Evolutionary conservation across 2,113 vertebrate genomes (phyloP).

Genomic region (Mormyrus iriodes): DNA sequence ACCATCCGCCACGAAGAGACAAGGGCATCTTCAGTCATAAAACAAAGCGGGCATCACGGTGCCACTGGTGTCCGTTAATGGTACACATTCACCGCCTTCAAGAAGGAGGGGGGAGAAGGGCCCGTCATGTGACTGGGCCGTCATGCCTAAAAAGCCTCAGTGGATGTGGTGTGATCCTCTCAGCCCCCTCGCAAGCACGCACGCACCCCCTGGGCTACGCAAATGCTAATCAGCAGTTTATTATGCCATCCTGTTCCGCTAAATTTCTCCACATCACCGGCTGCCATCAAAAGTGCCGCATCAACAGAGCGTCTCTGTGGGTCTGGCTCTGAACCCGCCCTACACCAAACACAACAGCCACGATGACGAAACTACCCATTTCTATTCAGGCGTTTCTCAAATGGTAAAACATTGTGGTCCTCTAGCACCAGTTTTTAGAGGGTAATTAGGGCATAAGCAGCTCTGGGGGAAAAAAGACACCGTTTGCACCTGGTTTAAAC

Average conservation of each 20-base stretch:
- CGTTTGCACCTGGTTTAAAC: not conserved
- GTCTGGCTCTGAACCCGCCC: not conserved
- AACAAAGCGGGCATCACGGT: not conserved
- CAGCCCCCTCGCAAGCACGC: not conserved
- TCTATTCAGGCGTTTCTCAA: not conserved
- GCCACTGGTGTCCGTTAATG: not conserved
- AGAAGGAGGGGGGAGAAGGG: not conserved
- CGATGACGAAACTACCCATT: not conserved
- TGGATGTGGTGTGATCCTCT: not conserved
- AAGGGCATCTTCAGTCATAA: not conserved
- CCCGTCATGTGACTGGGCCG: not conserved
- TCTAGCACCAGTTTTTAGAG: not conserved
- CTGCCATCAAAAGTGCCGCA: conserved; percentile 21
- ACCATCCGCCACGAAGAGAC: not conserved
- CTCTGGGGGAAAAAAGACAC: not conserved
- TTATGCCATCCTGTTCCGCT: conserved; percentile 52
- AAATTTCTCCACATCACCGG: conserved; percentile 43
- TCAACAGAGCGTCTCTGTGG: no score
- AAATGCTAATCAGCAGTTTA: conserved; percentile 55
- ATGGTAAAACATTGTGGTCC: not conserved
- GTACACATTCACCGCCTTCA: not conserved
- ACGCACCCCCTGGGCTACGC: conserved; percentile 25
- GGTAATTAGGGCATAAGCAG: not conserved
- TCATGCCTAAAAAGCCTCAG: not conserved
- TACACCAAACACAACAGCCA: not conserved